These are phyloP conservation scores for Hippocampus barbouri DNA, from an alignment of 2,113 vertebrate species.

Conservation along the genomic window DNA sequence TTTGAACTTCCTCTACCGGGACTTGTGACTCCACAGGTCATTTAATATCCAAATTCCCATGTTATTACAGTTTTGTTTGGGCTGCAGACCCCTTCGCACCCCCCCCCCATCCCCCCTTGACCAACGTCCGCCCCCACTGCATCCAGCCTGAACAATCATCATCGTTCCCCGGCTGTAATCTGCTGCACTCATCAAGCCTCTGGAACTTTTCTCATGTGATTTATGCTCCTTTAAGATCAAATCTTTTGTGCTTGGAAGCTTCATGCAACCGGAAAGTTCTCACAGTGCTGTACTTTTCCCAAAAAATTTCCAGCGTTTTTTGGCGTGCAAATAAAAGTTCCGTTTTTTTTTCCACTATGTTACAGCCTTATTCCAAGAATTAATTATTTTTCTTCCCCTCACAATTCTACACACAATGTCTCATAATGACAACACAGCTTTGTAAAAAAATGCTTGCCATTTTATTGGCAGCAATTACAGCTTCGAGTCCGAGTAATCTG, in stretches of 20 bases:
- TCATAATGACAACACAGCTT: too few relatives aligned
- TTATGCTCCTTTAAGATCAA: slow-evolving; percentile 19
- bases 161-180: slow-evolving; percentile 26
- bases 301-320: too few relatives aligned
- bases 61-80: slow-evolving; percentile 39
- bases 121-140: background rate
- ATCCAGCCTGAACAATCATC: slow-evolving; percentile 19
- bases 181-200: slow-evolving; percentile 66
- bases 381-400: background rate
- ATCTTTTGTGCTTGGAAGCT: slow-evolving; percentile 2
- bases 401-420: background rate
- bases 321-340: too few relatives aligned
- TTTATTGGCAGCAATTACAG: too few relatives aligned
- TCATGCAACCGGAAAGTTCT: background rate
- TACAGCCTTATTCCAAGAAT: too few relatives aligned
- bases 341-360: too few relatives aligned
- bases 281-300: background rate
- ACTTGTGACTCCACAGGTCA: slow-evolving; percentile 32
- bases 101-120: background rate
- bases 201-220: slow-evolving; percentile 13
- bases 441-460: too few relatives aligned
- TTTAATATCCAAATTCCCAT: slow-evolving; percentile 52
- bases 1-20: slow-evolving; percentile 48
- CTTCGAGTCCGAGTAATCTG: too few relatives aligned
- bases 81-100: background rate